Base-by-base conservation (phyloP, 2,113 vertebrate genomes). In the Vulpes ferrilata region DNA sequence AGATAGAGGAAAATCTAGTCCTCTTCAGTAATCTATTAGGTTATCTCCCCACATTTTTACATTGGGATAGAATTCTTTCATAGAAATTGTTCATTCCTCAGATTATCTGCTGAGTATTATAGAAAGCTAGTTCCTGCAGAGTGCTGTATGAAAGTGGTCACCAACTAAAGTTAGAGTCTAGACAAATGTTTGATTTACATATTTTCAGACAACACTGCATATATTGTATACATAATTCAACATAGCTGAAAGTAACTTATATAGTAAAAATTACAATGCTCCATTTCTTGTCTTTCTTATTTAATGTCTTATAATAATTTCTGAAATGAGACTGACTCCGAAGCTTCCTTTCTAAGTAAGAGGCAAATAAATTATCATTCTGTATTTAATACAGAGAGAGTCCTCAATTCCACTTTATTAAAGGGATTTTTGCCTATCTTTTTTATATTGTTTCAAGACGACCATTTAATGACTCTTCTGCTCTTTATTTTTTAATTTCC, bases 401-500 rank as follows among this genome's bases (percentile, higher is more conserved):
- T 93, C 4, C 27, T 71, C 20, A 69, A 60, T 57, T 88, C 13
- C 11, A 78, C 16, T 32, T 81, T 90, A 23, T 76, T 51, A 88
- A 93, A 79, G 16, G 0, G 48, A 73, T 20, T 87, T 95, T 96
- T 95, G 19, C 22, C 4, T 79, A 15, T 71, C 1, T 48, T 88
- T 59, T 71, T 91, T 60, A 35, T 51, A n/a, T n/a, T 71, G 11
- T 88, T 95, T 94, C 32, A 92, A 55, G 60, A 51, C 22, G 11
- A 57, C 27, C 27, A 67, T 74, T 82, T 74, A 95, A 81, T 95
- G 43, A 74, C 20, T 78, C 27, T 43, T 71, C 11, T 92, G 15
- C 81, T 81, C 10, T 69, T 84, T 93, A 65, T 51, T 76, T 71
- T 94, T 91, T 69, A 62, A 86, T 74, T 93, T 88, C 11, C 23